phyloP scores from a whole-genome alignment of 2,797 vertebrate species.

The Micromesistius poutassou region DNA sequence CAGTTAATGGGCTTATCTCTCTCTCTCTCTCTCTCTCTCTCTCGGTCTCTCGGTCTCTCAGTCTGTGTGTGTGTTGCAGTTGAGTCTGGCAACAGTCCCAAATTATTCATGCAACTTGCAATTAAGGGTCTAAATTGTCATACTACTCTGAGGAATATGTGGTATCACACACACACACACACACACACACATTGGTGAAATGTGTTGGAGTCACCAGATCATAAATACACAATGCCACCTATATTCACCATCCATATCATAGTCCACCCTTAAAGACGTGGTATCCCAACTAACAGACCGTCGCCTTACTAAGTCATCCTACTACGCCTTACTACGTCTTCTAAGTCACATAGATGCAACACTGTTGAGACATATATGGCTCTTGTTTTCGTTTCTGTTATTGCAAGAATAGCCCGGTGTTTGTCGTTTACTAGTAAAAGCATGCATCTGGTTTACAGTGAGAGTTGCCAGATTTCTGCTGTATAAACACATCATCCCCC shows the following conservation, averaged over 20 bases:
- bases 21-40: not conserved
- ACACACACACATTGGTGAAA: not conserved
- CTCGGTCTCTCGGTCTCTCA: not conserved
- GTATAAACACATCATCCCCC: slow-evolving; percentile 29
- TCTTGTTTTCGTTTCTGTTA: not conserved
- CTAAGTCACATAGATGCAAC: not conserved
- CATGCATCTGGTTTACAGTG: not conserved
- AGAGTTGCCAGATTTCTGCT: not conserved
- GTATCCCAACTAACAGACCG: not conserved
- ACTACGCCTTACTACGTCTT: not conserved
- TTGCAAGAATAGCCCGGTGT: not conserved
- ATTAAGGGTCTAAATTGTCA: slow-evolving; percentile 22
- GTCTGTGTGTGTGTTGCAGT: slow-evolving; percentile 38
- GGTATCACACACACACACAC: not conserved
- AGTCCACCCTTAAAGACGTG: not conserved
- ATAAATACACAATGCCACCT: not conserved
- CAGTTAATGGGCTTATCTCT: slow-evolving; percentile 14
- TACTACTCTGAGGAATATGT: slow-evolving; percentile 17
- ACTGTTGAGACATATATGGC: not conserved
- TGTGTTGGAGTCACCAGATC: not conserved
- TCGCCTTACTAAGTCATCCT: not conserved
- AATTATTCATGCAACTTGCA: slow-evolving; percentile 49
- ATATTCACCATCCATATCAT: not conserved
- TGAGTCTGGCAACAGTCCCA: slow-evolving; percentile 52
- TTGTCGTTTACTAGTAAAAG: not conserved